Base-by-base conservation (phyloP, 2,797 vertebrate genomes). In the Loriculus beryllinus region DNA sequence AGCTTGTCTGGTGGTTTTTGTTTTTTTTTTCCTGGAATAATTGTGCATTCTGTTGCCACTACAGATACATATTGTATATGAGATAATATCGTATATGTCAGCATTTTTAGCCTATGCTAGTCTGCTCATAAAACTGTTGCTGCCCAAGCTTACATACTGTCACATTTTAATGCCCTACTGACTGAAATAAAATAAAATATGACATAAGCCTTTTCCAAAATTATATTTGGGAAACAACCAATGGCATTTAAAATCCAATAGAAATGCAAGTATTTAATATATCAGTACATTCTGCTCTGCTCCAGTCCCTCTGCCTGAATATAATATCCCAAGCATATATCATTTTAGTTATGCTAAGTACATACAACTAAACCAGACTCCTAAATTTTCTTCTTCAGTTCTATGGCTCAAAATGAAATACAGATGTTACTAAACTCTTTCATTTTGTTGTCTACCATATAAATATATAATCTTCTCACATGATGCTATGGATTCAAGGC, bases 191-290 rank as follows among this genome's bases (percentile, higher is more conserved):
- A 89, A 92, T 33, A 79, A 90, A 84, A 92, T 52, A 29, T 60
- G 6, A 69, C 81, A 86, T 49, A 88, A 81, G 17, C 12, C 31
- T 42, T 94, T 94, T 84, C 39, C 54, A 84, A 72, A 90, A 92
- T 79, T 48, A 6, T 83, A 47, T 94, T 83, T 90, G 25, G 42
- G 42, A 93, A 88, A 78, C 45, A 78, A 93, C 14, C 29, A 69
- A 62, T 78, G 57, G 10, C 6, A 75, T 88, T 94, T 94, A 65
- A 47, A 94, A 62, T 72, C 23, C 23, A 90, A 72, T 43, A 86
- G 70, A 90, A 93, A 79, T 65, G n/a, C 64, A 90, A 28, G 42
- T 86, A 35, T 88, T 92, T 86, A 93, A 90, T 80, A 48, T 60
- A 90, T 48, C 52, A 25, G 40, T 59, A 26, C 10, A 43, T 83